phyloP scores from a whole-genome alignment of 2,888 invertebrate genomes.

The Nephrotoma guestfalica region DNA sequence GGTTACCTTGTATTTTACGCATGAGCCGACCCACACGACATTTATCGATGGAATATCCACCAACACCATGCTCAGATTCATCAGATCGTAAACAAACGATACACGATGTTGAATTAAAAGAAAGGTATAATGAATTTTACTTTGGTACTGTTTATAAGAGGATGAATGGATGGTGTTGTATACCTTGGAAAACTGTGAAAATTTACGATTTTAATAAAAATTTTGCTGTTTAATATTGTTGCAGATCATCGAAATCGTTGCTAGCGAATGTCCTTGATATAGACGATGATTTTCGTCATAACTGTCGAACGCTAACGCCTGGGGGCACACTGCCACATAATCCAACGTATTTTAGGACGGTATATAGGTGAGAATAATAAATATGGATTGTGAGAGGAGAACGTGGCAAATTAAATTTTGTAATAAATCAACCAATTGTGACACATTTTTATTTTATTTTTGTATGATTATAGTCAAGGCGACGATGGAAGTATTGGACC shows the following conservation, averaged over 20 bases:
- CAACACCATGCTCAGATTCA: conserved; percentile 40
- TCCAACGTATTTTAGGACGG: conserved; percentile 53
- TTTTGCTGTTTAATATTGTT: conserved; percentile 5
- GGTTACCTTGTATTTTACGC: conserved; percentile 92
- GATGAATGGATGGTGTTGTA: neutral
- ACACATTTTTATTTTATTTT: neutral
- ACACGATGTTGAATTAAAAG: conserved; percentile 75
- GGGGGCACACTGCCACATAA: conserved; percentile 40
- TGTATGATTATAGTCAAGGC: conserved; percentile 24
- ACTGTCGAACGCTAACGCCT: conserved; percentile 54
- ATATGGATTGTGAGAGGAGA: neutral
- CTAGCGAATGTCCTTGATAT: conserved; percentile 94
- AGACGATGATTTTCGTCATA: conserved; percentile 87
- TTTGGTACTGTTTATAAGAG: neutral
- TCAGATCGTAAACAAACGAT: conserved; percentile 57
- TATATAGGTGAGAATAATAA: conserved; percentile 45
- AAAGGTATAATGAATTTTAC: conserved; percentile 34
- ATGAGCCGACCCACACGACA: conserved; percentile 66
- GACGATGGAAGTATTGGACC: conserved; percentile 35
- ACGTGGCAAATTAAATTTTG: neutral
- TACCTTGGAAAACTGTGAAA: neutral
- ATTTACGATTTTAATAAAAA: neutral
- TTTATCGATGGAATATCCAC: conserved; percentile 33
- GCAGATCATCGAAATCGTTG: conserved; percentile 79
- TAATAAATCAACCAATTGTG: neutral